Evolutionary conservation across 1,140 invertebrate genomes (phyloP), one percentile per base, ranked within the genome.

Genomic region (Drosophila aff.): DNA sequence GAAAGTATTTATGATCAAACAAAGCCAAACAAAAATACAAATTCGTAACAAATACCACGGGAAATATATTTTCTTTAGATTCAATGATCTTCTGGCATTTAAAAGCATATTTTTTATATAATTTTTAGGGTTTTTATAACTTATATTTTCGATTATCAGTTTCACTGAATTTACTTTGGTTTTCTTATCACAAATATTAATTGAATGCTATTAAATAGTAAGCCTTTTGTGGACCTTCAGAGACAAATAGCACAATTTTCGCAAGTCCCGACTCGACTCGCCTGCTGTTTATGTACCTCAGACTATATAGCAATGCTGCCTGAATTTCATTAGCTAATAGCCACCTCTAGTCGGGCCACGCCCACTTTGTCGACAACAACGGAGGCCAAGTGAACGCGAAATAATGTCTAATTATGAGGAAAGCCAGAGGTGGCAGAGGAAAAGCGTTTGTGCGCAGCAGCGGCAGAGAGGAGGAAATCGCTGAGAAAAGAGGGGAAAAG

Each of bases 351-450:
- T 21, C 9, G n/a, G 13, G 66, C 59, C 72, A 81, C 72, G 65
- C 60, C 79, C 64, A 57, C 76, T 52, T 49, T 44, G 46, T 36
- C 28, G 41, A 31, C 23, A 79, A 79, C 57, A 55, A 81, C 38
- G 46, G 59, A 77, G 38, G 41, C 46, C 74, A 75, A 79, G 66
- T 63, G 61, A 81, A 82, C 57, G 59, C 72, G 28, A 71, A 85
- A 81, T 55, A 74, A 77, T 63, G 82, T 81, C 82, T 81, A 84
- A 84, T 84, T 84, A 67, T 53, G 59, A 47, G 41, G 52, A 46
- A 43, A 79, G 61, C 15, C 40, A 44, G 23, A 13, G 6, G 9
- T 23, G 44, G 68, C 44, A 38, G 67, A 23, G 57, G 79, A 52
- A 79, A 82, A 79, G 55, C 58, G 61, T 76, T 80, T 76, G 77